These are phyloP conservation scores for Craseonycteris thonglongyai DNA, from an alignment of 2,113 vertebrate genomes.

Conservation along the genomic window DNA sequence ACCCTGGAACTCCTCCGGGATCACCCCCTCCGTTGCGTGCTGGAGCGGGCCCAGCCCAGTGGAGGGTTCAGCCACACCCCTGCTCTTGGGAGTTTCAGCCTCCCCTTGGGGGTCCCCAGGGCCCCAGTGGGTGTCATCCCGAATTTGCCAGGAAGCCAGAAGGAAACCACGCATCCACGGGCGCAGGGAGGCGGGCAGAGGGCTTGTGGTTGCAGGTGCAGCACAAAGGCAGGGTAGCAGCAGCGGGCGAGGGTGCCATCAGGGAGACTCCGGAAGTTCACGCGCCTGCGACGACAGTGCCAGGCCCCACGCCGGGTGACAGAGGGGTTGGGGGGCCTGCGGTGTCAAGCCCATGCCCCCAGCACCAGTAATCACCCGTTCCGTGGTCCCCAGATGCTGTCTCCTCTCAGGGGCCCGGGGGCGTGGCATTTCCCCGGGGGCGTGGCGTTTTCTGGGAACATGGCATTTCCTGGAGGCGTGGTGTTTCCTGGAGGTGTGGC, in stretches of 20 bases:
- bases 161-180: constrained; percentile 56
- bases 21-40: neutral
- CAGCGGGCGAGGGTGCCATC: constrained; percentile 43
- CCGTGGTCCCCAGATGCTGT: neutral
- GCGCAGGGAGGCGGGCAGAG: neutral
- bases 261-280: constrained; percentile 24
- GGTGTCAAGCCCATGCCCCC: neutral
- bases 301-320: neutral
- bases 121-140: constrained; percentile 23
- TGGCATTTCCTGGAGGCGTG: rapidly evolving
- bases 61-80: rapidly evolving
- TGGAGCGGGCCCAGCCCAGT: too few species aligned
- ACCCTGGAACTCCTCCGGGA: rapidly evolving
- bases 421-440: neutral
- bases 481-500: too few species aligned
- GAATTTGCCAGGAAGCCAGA: constrained; percentile 33
- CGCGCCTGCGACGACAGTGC: neutral
- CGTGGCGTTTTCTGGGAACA: rapidly evolving
- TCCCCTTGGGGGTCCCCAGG: neutral
- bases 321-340: neutral
- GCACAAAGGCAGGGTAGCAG: neutral
- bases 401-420: too few species aligned
- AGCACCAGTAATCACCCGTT: too few species aligned
- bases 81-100: neutral
- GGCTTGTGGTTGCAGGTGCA: constrained; percentile 44